Conservation (phyloP, 2,888 invertebrate genomes). For the Apamea sordens region DNA sequence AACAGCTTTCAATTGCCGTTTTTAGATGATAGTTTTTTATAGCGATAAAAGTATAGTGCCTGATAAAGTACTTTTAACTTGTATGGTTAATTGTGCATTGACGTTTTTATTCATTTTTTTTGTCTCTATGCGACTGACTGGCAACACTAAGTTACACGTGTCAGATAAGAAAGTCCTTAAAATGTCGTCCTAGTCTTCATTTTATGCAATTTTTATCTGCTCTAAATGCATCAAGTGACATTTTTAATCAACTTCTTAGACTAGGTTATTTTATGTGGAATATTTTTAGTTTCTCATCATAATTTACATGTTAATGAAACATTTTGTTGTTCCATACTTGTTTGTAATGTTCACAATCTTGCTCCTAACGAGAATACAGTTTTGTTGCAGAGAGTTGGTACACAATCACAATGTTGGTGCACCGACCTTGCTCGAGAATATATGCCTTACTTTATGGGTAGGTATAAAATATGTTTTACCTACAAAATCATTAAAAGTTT, state of each 20-base stretch:
- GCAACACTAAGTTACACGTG: constrained; percentile 36
- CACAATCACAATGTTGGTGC: background rate
- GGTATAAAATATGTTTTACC: background rate
- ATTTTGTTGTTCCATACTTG: constrained; percentile 39
- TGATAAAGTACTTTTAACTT: constrained; percentile 36
- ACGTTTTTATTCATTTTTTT: constrained; percentile 24
- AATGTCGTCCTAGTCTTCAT: constrained; percentile 18
- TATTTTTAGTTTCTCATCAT: constrained; percentile 54
- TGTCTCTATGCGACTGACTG: constrained; percentile 9
- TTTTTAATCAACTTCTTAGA: constrained; percentile 43
- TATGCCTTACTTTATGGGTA: background rate
- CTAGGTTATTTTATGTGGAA: constrained; percentile 27
- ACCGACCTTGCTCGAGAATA: constrained; percentile 16
- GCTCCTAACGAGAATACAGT: constrained; percentile 9
- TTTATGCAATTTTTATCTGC: constrained; percentile 44
- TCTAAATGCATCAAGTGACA: constrained; percentile 26
- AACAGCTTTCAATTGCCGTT: constrained; percentile 61
- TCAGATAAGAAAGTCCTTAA: constrained; percentile 31
- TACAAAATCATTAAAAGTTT: background rate
- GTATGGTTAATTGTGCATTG: constrained; percentile 28
- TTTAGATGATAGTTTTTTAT: constrained; percentile 56
- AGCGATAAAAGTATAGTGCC: constrained; percentile 27
- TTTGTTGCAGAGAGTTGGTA: constrained; percentile 2
- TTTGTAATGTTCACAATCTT: constrained; percentile 34
- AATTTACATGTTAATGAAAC: constrained; percentile 55